These are phyloP conservation scores for Poeciliopsis retropinna DNA, from an alignment of 2,113 vertebrate species.

Conservation along the genomic window DNA sequence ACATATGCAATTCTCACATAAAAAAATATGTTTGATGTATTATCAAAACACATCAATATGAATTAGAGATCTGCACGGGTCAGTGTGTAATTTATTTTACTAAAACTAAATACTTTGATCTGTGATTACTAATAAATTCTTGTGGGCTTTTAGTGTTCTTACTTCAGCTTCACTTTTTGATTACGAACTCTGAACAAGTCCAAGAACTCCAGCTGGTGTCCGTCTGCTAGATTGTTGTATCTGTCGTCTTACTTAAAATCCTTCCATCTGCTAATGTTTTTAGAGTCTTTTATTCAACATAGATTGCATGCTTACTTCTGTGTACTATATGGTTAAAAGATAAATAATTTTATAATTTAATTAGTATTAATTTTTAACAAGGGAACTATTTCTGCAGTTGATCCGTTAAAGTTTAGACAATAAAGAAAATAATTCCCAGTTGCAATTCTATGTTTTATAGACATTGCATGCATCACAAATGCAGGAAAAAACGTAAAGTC, in stretches of 20 bases:
- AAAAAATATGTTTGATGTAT: slow-evolving; percentile 1
- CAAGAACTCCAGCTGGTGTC: slow-evolving; percentile 61
- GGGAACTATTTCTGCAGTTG: not conserved
- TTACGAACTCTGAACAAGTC: slow-evolving; percentile 29
- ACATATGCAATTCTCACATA: not conserved
- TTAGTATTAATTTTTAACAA: too few relatives aligned
- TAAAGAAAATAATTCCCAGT: not conserved
- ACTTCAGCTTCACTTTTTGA: slow-evolving; percentile 18
- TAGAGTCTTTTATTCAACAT: slow-evolving; percentile 24
- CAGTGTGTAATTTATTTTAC: not conserved
- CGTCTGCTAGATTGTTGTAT: slow-evolving; percentile 47
- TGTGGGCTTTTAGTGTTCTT: slow-evolving; percentile 5
- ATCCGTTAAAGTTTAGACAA: not conserved
- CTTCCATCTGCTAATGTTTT: slow-evolving; percentile 68
- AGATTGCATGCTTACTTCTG: slow-evolving; percentile 14
- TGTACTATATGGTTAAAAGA: slow-evolving; percentile 3
- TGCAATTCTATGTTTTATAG: not conserved
- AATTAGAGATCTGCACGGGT: not conserved
- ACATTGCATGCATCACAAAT: not conserved
- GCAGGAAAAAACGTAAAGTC: not conserved
- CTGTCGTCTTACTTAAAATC: slow-evolving; percentile 64
- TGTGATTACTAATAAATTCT: not conserved
- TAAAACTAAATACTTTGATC: slow-evolving; percentile 2
- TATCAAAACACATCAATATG: not conserved
- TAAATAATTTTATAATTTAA: not conserved